Evolutionary conservation across 2,797 vertebrate genomes (phyloP).

Genomic region (Hirundo rustica): DNA sequence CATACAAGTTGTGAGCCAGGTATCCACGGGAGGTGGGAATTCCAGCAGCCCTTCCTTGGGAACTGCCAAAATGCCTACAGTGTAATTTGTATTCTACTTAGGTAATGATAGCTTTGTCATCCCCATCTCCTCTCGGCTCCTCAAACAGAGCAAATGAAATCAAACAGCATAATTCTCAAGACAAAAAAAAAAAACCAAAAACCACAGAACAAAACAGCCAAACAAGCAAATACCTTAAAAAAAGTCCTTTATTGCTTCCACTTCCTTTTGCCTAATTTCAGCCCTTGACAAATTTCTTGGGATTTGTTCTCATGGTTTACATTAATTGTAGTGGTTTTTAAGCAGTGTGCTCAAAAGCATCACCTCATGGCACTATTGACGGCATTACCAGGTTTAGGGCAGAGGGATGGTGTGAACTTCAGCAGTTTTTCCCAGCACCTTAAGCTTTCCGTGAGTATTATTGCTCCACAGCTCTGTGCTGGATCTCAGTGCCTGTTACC

Average conservation of each 20-base stretch:
- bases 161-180: background rate
- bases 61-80: background rate
- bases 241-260: background rate
- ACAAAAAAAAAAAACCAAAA: too few relatives aligned
- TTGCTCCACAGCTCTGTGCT: background rate
- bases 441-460: background rate
- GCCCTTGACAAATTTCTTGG: background rate
- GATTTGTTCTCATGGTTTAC: background rate
- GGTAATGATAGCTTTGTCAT: background rate
- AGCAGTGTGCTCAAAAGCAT: background rate
- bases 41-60: background rate
- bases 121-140: background rate
- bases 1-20: background rate
- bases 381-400: background rate
- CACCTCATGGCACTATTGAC: rapidly evolving
- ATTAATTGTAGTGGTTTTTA: background rate
- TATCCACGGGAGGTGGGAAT: background rate
- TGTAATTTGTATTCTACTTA: background rate
- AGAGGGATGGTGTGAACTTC: rapidly evolving
- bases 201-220: background rate
- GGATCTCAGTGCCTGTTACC: background rate
- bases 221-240: background rate
- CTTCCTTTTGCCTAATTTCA: background rate
- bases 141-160: background rate
- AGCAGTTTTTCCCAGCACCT: background rate